Conservation (phyloP, 1,140 invertebrate species). For the Platyscapa corneri region DNA sequence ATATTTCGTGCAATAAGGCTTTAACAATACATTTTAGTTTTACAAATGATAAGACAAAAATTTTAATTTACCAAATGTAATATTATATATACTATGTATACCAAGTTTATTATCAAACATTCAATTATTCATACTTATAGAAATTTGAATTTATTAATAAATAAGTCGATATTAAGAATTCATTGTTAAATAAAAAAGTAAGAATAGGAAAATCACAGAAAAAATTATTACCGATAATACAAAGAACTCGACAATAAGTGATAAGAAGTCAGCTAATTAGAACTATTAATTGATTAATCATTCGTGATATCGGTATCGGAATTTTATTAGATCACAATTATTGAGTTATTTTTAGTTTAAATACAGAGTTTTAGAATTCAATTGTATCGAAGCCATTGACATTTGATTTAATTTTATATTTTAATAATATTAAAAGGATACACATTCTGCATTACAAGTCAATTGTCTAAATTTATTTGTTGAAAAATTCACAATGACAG, state of each 20-base stretch:
- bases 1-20: too few relatives aligned
- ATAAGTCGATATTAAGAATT: not conserved
- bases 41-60: too few relatives aligned
- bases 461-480: not conserved
- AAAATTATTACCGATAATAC: not conserved
- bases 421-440: not conserved
- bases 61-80: too few relatives aligned
- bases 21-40: too few relatives aligned
- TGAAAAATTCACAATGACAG: not conserved
- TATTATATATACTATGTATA: too few relatives aligned
- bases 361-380: too few relatives aligned
- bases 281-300: constrained; percentile 18
- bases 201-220: not conserved
- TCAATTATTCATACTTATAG: too few relatives aligned
- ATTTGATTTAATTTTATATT: not conserved
- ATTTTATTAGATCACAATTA: not conserved
- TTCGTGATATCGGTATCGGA: not conserved
- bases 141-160: too few relatives aligned
- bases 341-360: not conserved
- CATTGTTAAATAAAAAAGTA: not conserved
- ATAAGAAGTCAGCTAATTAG: not conserved
- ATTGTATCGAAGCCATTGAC: too few relatives aligned
- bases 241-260: not conserved
- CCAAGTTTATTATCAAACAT: too few relatives aligned
- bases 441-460: not conserved